Percentiles rank a stretch among this genome's conserved stretches.
Evolutionary conservation across 2,797 vertebrate species (phyloP).

Genomic region (Megalops cyprinoides): DNA sequence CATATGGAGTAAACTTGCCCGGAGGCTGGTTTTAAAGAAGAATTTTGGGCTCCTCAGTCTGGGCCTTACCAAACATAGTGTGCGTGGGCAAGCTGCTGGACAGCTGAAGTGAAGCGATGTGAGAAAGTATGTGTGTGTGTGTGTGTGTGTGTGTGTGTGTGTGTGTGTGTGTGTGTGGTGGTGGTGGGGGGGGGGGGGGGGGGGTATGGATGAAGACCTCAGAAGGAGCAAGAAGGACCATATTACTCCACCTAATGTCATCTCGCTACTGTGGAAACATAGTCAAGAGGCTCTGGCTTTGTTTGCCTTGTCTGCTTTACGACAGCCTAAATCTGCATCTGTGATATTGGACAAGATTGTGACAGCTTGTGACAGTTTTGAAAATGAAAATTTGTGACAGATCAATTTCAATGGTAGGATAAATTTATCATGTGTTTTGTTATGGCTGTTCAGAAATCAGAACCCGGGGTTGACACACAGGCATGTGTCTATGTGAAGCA

Average conservation of each 20-base stretch:
- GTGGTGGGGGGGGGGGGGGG: neutral
- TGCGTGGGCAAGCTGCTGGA: conserved; percentile 60
- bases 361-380: too few species aligned
- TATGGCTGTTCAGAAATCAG: too few species aligned
- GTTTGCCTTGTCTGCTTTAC: too few species aligned
- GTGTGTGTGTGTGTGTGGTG: neutral
- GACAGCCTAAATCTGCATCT: too few species aligned
- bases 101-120: conserved; percentile 41
- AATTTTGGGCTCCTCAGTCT: conserved; percentile 59
- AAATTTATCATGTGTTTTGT: too few species aligned
- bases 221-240: neutral
- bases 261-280: neutral
- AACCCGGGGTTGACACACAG: too few species aligned
- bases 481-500: too few species aligned
- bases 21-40: conserved; percentile 66
- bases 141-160: conserved; percentile 29
- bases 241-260: neutral
- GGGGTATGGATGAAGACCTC: neutral
- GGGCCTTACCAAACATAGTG: conserved; percentile 61
- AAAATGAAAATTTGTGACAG: too few species aligned
- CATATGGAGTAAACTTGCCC: conserved; percentile 61
- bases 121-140: conserved; percentile 36
- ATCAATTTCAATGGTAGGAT: too few species aligned
- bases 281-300: too few species aligned
- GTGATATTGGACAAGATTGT: too few species aligned